Evolutionary conservation across 1,140 invertebrate species (phyloP).

Genomic region (Oreohelix idahoensis): DNA sequence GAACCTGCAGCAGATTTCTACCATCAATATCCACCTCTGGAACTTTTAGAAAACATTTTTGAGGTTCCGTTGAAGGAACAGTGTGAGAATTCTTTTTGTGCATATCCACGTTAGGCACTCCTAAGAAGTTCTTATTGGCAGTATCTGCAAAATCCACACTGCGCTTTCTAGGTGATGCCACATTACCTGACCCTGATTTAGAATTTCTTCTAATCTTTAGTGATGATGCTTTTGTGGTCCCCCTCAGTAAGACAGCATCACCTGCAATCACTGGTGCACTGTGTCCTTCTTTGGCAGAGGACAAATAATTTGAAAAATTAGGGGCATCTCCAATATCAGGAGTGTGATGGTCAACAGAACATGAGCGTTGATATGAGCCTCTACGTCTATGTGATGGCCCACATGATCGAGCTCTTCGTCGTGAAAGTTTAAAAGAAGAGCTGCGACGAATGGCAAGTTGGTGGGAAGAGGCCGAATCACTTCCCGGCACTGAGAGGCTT

Average conservation of each 20-base stretch:
- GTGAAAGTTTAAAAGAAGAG: constrained; percentile 45
- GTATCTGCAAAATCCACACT: constrained; percentile 14
- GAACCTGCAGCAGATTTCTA: neutral
- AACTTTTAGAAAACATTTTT: constrained; percentile 14
- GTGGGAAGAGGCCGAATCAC: constrained; percentile 22
- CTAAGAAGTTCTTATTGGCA: neutral
- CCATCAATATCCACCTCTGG: constrained; percentile 4
- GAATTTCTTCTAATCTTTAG: neutral
- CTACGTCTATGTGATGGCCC: constrained; percentile 35
- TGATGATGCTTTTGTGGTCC: constrained; percentile 11
- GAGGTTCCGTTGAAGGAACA: neutral
- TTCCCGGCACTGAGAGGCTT: constrained; percentile 43
- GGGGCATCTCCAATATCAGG: neutral
- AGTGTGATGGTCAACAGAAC: constrained; percentile 42
- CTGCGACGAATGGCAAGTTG: constrained; percentile 35
- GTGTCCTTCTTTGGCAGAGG: constrained; percentile 23
- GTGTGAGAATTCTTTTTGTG: neutral
- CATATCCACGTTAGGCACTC: constrained; percentile 5
- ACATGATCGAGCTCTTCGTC: constrained; percentile 43
- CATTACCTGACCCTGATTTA: neutral
- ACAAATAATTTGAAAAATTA: neutral
- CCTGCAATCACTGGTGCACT: constrained; percentile 24
- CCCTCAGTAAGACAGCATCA: neutral
- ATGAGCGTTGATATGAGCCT: constrained; percentile 39
- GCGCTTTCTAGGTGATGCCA: neutral